Evolutionary conservation across 2,888 invertebrate genomes (phyloP).

Genomic region (Amphiduros pacificus): DNA sequence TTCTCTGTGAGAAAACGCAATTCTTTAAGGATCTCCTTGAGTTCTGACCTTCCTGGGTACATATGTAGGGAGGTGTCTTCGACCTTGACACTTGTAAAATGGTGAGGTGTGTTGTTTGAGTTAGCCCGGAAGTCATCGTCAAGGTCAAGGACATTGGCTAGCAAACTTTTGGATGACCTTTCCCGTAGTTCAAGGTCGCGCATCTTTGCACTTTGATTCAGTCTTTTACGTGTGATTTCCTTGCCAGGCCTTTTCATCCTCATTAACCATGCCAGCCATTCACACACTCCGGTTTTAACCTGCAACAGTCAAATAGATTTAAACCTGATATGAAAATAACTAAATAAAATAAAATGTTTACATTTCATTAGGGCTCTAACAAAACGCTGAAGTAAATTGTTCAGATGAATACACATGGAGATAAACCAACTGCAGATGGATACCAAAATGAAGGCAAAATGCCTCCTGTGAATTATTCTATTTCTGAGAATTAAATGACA

Average conservation of each 20-base stretch:
- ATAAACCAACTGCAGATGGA: too few relatives aligned
- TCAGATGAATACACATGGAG: too few relatives aligned
- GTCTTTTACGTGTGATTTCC: constrained; percentile 84
- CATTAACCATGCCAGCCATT: constrained; percentile 95
- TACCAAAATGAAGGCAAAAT: too few relatives aligned
- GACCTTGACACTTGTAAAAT: constrained; percentile 8
- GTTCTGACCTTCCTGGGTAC: constrained; percentile 67
- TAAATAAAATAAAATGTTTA: too few relatives aligned
- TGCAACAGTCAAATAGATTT: constrained; percentile 61
- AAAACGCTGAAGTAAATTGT: too few relatives aligned
- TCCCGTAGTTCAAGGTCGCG: constrained; percentile 85
- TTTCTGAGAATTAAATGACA: too few relatives aligned
- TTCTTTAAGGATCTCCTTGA: constrained; percentile 93
- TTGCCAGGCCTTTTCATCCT: constrained; percentile 96
- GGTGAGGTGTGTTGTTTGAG: constrained; percentile 3
- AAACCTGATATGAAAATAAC: too few relatives aligned
- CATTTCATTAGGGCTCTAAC: too few relatives aligned
- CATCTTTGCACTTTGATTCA: constrained; percentile 85
- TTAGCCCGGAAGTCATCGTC: constrained; percentile 80
- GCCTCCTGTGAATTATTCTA: too few relatives aligned
- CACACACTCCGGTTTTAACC: constrained; percentile 93
- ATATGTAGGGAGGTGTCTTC: constrained; percentile 7
- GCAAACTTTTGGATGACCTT: constrained; percentile 89
- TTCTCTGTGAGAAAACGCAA: constrained; percentile 89
- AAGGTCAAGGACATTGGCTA: constrained; percentile 95